Evolutionary conservation across 2,113 vertebrate genomes (phyloP).

Genomic region (Laticauda colubrina): DNA sequence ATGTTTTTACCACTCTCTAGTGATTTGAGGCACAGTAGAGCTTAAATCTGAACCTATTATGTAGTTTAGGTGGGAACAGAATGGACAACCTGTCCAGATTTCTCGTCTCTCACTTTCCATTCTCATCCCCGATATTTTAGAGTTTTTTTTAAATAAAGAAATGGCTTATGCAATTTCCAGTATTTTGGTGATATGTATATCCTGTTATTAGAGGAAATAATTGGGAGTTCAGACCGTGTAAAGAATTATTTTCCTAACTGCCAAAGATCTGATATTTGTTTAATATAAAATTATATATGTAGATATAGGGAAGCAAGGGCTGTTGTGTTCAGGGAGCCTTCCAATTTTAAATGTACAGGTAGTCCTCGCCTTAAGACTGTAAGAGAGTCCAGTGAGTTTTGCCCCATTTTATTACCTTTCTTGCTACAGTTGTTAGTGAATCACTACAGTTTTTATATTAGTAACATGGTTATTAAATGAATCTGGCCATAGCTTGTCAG

Average conservation of each 20-base stretch:
- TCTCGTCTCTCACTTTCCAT: neutral
- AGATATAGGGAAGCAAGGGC: neutral
- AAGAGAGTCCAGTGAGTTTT: neutral
- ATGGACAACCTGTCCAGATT: neutral
- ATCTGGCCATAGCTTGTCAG: neutral
- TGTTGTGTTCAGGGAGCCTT: neutral
- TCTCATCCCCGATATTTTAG: neutral
- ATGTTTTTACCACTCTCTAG: slow-evolving; percentile 14
- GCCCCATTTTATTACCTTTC: neutral
- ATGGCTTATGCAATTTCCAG: neutral
- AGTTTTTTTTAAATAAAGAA: neutral
- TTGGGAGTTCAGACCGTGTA: neutral
- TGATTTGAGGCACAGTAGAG: slow-evolving; percentile 5
- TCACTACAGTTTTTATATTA: neutral
- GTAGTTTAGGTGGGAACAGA: neutral
- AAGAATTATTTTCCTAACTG: neutral
- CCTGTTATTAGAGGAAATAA: neutral
- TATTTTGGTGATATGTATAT: neutral
- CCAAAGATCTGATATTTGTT: neutral
- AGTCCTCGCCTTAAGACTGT: neutral
- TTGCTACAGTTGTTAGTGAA: neutral
- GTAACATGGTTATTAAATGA: neutral
- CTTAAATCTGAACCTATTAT: slow-evolving; percentile 14
- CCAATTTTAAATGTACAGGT: neutral
- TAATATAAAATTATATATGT: neutral